Evolutionary conservation across 2,113 vertebrate species (phyloP).

Genomic region (Pollachius pollachius): DNA sequence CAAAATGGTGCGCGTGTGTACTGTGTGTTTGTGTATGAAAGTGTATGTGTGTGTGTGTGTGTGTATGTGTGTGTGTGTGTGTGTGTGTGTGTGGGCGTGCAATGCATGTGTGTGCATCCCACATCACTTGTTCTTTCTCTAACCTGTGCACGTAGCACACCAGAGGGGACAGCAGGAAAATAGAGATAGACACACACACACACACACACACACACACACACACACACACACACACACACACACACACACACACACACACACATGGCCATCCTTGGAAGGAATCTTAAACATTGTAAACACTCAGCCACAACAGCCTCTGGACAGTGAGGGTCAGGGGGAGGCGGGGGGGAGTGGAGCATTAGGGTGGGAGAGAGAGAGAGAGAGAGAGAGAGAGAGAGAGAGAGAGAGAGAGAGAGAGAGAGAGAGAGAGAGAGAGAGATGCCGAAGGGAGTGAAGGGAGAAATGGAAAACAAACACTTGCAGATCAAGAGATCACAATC

Average conservation of each 20-base stretch:
- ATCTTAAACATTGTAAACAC: slow-evolving; percentile 25
- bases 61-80: slow-evolving; percentile 18
- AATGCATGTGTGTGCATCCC: slow-evolving; percentile 17
- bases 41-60: slow-evolving; percentile 24
- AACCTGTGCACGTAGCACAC: slow-evolving; percentile 25
- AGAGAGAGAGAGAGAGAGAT: too few species aligned
- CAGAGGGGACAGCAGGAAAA: slow-evolving; percentile 17
- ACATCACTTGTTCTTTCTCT: slow-evolving; percentile 40
- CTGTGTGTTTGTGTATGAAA: slow-evolving; percentile 8
- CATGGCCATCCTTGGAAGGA: not conserved
- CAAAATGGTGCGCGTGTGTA: not conserved
- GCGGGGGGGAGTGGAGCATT: too few species aligned
- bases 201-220: slow-evolving; percentile 4
- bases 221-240: slow-evolving; percentile 1
- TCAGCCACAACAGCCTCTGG: slow-evolving; percentile 12
- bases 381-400: too few species aligned
- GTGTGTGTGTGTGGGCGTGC: slow-evolving; percentile 10
- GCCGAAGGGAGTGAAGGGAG: not conserved
- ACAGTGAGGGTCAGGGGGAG: not conserved
- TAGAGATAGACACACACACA: not conserved
- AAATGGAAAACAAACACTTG: not conserved
- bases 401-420: too few species aligned
- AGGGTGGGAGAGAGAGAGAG: not conserved
- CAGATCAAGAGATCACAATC: not conserved
- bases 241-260: slow-evolving; percentile 4